Evolutionary conservation across 2,797 vertebrate species (phyloP).

Genomic region (Cuculus canorus): DNA sequence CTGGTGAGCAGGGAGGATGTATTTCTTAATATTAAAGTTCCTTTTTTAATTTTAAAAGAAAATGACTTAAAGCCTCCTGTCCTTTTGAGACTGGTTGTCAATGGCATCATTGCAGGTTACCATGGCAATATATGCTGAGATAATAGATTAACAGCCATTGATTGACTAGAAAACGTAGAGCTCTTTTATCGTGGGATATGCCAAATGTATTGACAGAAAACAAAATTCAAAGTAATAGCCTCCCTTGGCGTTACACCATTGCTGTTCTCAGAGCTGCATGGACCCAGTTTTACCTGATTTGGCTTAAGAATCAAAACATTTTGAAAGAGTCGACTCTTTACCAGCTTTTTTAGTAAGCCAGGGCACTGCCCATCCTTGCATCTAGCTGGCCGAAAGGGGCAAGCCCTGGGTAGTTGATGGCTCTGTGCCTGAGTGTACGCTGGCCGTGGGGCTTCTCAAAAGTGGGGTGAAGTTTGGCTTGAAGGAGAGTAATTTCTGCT

Average conservation of each 20-base stretch:
- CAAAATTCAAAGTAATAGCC: conserved; percentile 34
- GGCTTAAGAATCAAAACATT: neutral
- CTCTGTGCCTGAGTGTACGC: accelerated
- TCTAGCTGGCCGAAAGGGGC: neutral
- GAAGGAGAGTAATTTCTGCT: neutral
- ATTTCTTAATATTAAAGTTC: conserved; percentile 73
- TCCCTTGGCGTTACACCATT: neutral
- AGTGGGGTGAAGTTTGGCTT: neutral
- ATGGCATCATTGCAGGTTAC: conserved; percentile 66
- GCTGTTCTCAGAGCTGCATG: neutral
- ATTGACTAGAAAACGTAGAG: conserved; percentile 57
- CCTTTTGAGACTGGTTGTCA: conserved; percentile 66
- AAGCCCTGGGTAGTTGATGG: neutral
- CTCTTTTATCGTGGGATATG: conserved; percentile 45
- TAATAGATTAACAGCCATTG: conserved; percentile 68
- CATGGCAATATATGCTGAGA: conserved; percentile 65
- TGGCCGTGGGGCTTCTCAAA: neutral
- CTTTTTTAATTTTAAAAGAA: conserved; percentile 73
- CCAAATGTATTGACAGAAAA: conserved; percentile 60
- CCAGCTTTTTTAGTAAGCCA: neutral
- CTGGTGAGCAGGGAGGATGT: conserved; percentile 66
- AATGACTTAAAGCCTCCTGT: conserved; percentile 70
- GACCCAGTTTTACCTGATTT: neutral
- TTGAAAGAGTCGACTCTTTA: neutral
- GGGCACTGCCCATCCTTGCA: neutral